Percentiles rank a stretch among this genome's conserved stretches.
These are phyloP conservation scores for Telmatochromis sp. DNA, from an alignment of 2,113 vertebrate genomes.

Conservation along the genomic window DNA sequence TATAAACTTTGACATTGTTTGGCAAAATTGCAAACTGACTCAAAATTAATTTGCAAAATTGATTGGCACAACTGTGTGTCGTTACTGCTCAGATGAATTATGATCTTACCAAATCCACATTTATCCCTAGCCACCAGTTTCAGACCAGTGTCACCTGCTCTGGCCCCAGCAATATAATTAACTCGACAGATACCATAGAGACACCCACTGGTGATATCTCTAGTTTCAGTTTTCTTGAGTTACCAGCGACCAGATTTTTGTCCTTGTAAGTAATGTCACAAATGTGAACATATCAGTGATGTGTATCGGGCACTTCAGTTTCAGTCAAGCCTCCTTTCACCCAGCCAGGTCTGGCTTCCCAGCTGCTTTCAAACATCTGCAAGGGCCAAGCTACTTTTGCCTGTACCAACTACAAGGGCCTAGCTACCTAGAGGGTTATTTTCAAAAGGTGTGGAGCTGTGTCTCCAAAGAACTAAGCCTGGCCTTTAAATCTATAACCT, in stretches of 20 bases:
- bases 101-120: background rate
- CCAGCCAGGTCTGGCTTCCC: background rate
- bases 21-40: background rate
- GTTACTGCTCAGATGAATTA: background rate
- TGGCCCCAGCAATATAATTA: background rate
- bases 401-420: background rate
- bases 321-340: background rate
- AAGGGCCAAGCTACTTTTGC: background rate
- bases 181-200: background rate
- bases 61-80: background rate
- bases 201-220: background rate
- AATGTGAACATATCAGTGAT: background rate
- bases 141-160: background rate
- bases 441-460: background rate
- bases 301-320: background rate
- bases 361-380: background rate
- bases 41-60: background rate
- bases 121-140: background rate
- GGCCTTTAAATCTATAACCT: background rate
- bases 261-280: background rate
- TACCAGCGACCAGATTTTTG: background rate
- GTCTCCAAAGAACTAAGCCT: background rate
- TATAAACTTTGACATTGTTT: background rate
- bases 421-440: background rate
- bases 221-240: background rate